Evolutionary conservation across 2,797 vertebrate species (phyloP), one percentile per base, ranked within the genome.

Genomic region (Enteromius viviparus): DNA sequence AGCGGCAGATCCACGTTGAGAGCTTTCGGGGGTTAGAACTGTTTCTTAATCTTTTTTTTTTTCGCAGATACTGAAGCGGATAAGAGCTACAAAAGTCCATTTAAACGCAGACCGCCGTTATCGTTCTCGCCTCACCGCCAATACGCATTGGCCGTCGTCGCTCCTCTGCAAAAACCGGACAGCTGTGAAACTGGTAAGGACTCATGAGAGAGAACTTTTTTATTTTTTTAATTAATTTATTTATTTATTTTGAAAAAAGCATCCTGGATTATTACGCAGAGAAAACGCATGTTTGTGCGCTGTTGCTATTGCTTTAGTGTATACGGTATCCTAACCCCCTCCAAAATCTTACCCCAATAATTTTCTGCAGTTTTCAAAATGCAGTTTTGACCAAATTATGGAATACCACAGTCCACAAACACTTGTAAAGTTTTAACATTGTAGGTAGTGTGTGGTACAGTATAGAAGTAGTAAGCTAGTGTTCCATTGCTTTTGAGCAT

Each of bases 101-200:
- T 81, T 72, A 49, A 47, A 62, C 53, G 79, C 8, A 81, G 19
- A 42, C 14, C 19, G 21, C 71, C 60, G 6, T 37, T 82, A 49
- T 1, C 4, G n/a, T 62, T 49, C 7, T 62, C 79, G 1, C 79
- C 79, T 6, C 69, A 69, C 12, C 40, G 66, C 17, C 15, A 17
- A n/a, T 64, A 74, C 45, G 8, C 4, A 21, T 32, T 82, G 32
- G 80, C 80, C 2, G 45, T 82, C 32, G n/a, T 82, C 7, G 29
- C 45, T 0, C 80, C 80, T 37, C 23, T 81, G 70, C 80, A 81
- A 53, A 75, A 37, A 40, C 32, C 26, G 2, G 60, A 65, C 70
- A 74, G 69, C 34, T 9, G 17, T 37, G n/a, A 65, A 81, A 49
- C 70, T 53, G 80, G 70, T 81, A 53, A 80, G 60, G 6, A 49